Evolutionary conservation across 2,797 vertebrate genomes (phyloP).

Genomic region (Malacoctenus gilli): DNA sequence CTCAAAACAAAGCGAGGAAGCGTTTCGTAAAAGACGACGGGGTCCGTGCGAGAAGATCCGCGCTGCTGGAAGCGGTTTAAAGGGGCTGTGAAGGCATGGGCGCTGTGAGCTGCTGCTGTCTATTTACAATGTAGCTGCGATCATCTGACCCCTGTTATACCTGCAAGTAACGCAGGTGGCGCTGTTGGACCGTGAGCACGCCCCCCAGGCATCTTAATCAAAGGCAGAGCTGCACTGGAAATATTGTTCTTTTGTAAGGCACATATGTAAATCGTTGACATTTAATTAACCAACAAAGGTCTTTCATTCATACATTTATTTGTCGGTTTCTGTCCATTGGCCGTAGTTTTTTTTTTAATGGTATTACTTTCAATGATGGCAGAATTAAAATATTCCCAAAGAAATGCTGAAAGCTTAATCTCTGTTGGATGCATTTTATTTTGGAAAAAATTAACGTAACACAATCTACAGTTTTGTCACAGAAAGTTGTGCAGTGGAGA

Average conservation of each 20-base stretch:
- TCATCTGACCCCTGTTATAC: constrained; percentile 59
- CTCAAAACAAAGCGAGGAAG: not conserved
- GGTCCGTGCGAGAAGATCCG: constrained; percentile 2
- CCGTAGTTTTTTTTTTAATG: too few species aligned
- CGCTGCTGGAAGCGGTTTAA: constrained; percentile 28
- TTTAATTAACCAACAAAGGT: not conserved
- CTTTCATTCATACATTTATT: too few species aligned
- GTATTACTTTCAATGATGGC: too few species aligned
- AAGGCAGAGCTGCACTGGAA: constrained; percentile 46
- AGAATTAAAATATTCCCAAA: too few species aligned
- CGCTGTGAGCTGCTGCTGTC: constrained; percentile 48
- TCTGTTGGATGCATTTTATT: too few species aligned
- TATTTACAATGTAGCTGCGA: constrained; percentile 73
- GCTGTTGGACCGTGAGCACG: constrained; percentile 54
- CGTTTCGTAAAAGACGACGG: not conserved
- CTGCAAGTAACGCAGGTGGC: constrained; percentile 54
- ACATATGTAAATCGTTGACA: too few species aligned
- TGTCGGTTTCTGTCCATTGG: too few species aligned
- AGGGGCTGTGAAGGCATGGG: constrained; percentile 59
- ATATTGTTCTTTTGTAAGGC: too few species aligned
- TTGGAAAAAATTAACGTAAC: too few species aligned
- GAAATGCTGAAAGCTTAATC: too few species aligned
- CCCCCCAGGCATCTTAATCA: constrained; percentile 68
- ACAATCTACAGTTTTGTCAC: too few species aligned
- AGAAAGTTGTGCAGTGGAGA: too few species aligned